Evolutionary conservation across 1,140 invertebrate genomes (phyloP), one percentile per base, ranked within the genome.

Genomic region (Camponotus pennsylvanicus): DNA sequence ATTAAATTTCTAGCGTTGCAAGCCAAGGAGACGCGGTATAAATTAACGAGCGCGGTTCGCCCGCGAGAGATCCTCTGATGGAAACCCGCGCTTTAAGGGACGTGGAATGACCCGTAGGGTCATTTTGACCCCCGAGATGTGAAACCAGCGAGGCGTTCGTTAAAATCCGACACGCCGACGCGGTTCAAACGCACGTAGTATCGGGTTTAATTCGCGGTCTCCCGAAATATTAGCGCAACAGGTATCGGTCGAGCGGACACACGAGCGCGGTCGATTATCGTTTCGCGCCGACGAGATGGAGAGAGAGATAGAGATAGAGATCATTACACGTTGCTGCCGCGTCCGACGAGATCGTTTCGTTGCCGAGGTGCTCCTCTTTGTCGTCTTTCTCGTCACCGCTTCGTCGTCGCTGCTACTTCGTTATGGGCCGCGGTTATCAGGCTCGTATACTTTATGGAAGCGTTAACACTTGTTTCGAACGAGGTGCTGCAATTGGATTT

Each of bases 391-490:
- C 76, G 13, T 34, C 59, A 34, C 45, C n/a, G 32, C 37, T 9
- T 55, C 45, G 0, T 13, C 40, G 63, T 86, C 84, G 42, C 45
- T 70, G 42, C 64, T 71, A 71, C 64, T 75, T n/a, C 49, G 27
- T 71, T 52, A 55, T 37, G 34, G 21, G 66, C 27, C 59, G 67
- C 67, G 85, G 49, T 86, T 75, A 52, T 76, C 42, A 64, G 32
- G n/a, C 76, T 57, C 79, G 85, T 79, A 83, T 86, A 86, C 52
- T 86, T 86, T 86, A 86, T 85, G 80, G 34, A 76, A 45, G 49
- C 80, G 80, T 87, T 87, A 87, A 87, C 70, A 59, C 79, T 84
- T 61, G 78, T 49, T 66, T 75, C 59, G 52, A 84, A 87, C 80
- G 49, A 84, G 79, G 40, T 59, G 80, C 86, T 34, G 63, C 84